Evolutionary conservation across 2,113 vertebrate genomes (phyloP), one percentile per base, ranked within the genome.

Genomic region (Verasper variegatus): DNA sequence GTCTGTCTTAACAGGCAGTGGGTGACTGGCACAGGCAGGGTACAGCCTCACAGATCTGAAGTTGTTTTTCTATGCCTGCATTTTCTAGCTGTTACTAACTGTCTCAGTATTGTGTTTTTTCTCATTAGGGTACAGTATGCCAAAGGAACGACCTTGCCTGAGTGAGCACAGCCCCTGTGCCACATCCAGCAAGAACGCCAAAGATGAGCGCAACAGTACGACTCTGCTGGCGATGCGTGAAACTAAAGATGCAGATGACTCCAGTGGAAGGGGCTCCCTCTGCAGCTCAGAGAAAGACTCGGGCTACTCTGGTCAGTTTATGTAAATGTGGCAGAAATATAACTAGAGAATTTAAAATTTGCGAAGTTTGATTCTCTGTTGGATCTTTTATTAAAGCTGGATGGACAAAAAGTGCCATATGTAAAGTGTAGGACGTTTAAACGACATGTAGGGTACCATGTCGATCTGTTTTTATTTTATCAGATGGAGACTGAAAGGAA

Each of bases 251-350:
- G 2, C 54, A 7, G 73, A 73, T 1, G 18, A 68, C 26, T 71
- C 77, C 68, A 77, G 69, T 20, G 82, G 80, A 54, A 78, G 64
- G 9, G 77, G 60, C 61, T 94, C 87, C 2, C 65, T 40, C 71
- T 93, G 88, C 87, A 89, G 89, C 60, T 94, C 93, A 18, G 93
- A 94, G 26, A 95, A 94, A 69, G 93, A 95, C 74, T 95, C 94
- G 0, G 94, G 93, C 13, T 95, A 86, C 72, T 95, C 94, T 51
- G 94, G 94, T 95, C 68, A 86, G 82, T 76, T 62, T 1, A 72
- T 47, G 76, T 49, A 18, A 21, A 71, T 45, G 4, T 52, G 1
- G 4, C 15, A 1, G 26, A 47, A 35, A 47, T 49, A 1, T 65
- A 58, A 45, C 23, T 23, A 42, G 3, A 49, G 13, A 14, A 66